Conservation (phyloP, 2,888 invertebrate species). For the Acanthosepion esculentum region DNA sequence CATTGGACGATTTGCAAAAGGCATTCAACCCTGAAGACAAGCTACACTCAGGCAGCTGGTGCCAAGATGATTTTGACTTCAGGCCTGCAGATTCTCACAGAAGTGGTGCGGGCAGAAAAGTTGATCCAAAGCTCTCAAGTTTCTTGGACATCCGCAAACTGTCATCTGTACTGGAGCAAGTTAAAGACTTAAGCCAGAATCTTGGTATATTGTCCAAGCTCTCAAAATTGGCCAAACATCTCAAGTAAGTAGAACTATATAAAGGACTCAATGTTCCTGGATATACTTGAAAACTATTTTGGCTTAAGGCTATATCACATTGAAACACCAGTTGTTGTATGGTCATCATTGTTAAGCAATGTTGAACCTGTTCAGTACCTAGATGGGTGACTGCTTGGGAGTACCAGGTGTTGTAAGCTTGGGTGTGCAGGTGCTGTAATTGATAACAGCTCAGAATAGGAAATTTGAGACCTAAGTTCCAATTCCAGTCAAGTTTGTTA, state of each 20-base stretch:
- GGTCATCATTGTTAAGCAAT: too few relatives aligned
- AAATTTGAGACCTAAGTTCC: too few relatives aligned
- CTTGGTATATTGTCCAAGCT: background rate
- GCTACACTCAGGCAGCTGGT: background rate
- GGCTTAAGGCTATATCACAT: too few relatives aligned
- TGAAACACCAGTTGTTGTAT: too few relatives aligned
- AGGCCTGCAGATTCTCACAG: background rate
- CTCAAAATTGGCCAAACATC: background rate
- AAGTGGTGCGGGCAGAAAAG: background rate
- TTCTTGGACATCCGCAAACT: background rate
- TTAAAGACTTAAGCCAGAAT: background rate
- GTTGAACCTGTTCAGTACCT: too few relatives aligned
- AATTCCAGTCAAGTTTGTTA: too few relatives aligned
- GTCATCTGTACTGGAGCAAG: background rate
- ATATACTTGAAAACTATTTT: too few relatives aligned
- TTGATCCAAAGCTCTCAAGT: background rate
- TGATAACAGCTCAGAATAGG: too few relatives aligned
- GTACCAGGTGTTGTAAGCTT: too few relatives aligned
- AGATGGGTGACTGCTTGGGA: too few relatives aligned
- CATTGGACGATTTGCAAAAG: background rate
- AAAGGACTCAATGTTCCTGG: too few relatives aligned
- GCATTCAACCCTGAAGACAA: background rate
- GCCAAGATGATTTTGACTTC: background rate
- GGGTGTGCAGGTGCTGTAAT: too few relatives aligned
- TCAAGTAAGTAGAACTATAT: background rate